Conservation (phyloP, 35 echinoderm and acorn worm genomes). For the Ophioderma brevispina region DNA sequence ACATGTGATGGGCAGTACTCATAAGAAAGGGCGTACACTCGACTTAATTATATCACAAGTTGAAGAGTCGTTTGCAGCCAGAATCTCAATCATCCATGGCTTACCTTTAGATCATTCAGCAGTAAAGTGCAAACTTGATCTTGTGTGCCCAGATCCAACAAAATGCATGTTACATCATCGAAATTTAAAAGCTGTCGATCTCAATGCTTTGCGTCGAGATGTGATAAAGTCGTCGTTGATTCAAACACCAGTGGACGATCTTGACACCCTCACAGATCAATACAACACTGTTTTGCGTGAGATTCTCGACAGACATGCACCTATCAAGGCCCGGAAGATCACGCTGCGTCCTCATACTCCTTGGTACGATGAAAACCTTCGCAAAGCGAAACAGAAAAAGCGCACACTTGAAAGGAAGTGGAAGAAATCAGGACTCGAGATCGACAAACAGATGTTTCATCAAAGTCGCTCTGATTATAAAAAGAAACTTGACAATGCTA, state of each 20-base stretch:
- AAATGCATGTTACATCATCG: background rate
- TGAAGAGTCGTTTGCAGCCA: background rate
- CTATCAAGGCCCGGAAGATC: background rate
- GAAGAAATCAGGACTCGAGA: background rate
- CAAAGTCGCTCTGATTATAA: background rate
- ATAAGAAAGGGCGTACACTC: no score
- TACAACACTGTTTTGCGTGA: background rate
- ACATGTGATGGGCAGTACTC: no score
- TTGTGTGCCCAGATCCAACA: background rate
- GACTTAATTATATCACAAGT: background rate
- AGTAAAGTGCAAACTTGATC: background rate
- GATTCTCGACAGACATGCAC: background rate
- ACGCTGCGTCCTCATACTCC: background rate
- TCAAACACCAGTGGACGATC: background rate
- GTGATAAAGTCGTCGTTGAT: background rate
- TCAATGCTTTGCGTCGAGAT: background rate
- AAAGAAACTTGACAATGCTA: no score
- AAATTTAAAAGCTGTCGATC: background rate
- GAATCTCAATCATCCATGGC: background rate
- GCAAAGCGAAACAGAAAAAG: background rate
- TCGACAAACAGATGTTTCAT: background rate
- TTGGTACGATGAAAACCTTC: background rate
- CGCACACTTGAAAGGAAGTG: background rate
- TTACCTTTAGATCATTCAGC: background rate
- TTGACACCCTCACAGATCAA: background rate